Conservation (phyloP, 2,113 vertebrate genomes). For the Etheostoma cragini region DNA sequence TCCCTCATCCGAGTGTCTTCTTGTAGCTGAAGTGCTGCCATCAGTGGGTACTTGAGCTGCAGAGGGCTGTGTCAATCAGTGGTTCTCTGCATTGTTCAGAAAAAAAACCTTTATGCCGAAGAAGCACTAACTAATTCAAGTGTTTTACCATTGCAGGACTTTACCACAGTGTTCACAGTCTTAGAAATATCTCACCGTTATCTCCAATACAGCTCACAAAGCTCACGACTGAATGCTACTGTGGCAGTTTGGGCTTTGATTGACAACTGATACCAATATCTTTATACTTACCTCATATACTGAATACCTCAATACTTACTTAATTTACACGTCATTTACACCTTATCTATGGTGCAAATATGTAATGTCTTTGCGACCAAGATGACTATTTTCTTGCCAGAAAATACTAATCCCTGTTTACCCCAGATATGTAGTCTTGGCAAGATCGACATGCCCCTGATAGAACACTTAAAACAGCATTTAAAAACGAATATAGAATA, state of each 20-base stretch:
- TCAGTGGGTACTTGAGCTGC: slow-evolving; percentile 55
- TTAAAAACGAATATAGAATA: background rate
- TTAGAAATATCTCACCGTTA: slow-evolving; percentile 3
- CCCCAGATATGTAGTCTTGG: background rate
- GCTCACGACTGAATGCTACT: background rate
- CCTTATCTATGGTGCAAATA: background rate
- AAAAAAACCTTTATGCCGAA: slow-evolving; percentile 45
- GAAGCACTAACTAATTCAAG: slow-evolving; percentile 45
- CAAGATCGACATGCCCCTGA: too few relatives aligned
- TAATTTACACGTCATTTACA: background rate
- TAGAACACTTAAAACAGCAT: background rate
- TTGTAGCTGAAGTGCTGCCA: slow-evolving; percentile 60
- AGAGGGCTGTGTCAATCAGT: slow-evolving; percentile 45
- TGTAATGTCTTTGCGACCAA: background rate
- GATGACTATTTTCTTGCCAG: background rate
- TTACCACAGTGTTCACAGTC: slow-evolving; percentile 17
- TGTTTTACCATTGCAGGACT: slow-evolving; percentile 31
- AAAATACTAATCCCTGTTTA: background rate
- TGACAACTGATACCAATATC: background rate
- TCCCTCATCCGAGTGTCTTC: slow-evolving; percentile 47
- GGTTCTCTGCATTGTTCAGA: slow-evolving; percentile 40
- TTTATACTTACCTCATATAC: background rate
- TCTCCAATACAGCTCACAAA: slow-evolving; percentile 4
- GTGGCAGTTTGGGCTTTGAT: background rate
- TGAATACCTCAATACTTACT: background rate